Base-by-base conservation (phyloP, 2,888 invertebrate species). In the Eudemis profundana region DNA sequence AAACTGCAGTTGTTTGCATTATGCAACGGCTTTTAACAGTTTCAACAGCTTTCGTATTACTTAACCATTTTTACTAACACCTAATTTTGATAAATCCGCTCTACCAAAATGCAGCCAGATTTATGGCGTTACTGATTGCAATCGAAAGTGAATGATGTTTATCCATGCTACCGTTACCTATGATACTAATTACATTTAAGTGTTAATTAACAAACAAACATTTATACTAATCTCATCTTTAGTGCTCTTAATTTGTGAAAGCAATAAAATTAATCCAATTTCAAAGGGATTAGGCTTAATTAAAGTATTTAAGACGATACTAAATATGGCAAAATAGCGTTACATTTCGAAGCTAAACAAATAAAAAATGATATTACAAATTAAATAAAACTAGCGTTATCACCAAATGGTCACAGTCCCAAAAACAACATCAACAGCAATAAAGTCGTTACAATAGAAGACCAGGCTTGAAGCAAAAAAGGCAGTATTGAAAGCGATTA, bases 371-470 rank as follows among this genome's bases (percentile, higher is more conserved):
- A 23, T 15, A 44, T 64, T 64, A 51, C 23, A 57, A 46, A 27
- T 44, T 44, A 27, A 17, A 64, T 44, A 36, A 23, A 46, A 56
- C 42, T 10, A 7, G 42, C 42, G 15, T 64, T 59, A 64, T 59
- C 57, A 59, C 33, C 50, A 57, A 63, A 42, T 49, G 56, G 63
- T 57, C 33, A 44, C 44, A 38, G 38, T 59, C 27, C 61, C 64
- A 64, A 57, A 64, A 64, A 81, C 77, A 85, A 78, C 76, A 78
- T 82, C 76, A 72, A 72, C 77, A 72, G 80, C 78, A 85, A 86
- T 87, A 88, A 87, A 88, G 73, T 40, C 36, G 12, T 70, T 77
- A 89, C 89, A 90, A 90, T 76, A 68, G 82, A 71, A 10, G 17
- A 10, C 69, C 54, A 71, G 69, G 67, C 65, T 74, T 68, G 78